Base-by-base conservation (phyloP, 2,888 invertebrate genomes). In the Campopleginae sp. region DNA sequence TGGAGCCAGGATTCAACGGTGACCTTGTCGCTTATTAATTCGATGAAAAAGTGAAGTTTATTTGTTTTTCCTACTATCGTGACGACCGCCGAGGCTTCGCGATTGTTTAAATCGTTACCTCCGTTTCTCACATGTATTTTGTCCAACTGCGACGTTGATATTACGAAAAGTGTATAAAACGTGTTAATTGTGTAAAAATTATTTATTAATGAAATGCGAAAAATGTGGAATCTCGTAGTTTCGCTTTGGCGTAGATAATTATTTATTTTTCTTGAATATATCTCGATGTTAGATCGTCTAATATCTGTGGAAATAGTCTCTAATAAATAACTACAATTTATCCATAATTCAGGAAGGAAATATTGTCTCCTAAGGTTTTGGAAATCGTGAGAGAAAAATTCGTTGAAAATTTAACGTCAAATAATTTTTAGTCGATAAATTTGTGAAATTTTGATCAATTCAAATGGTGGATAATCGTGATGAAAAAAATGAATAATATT, bases 1-100 rank as follows among this genome's bases (percentile, higher is more conserved):
- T 94, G 80, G 94, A 95, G 87, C 91, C 94, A 51, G 94, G 94
- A 7, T 94, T 94, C 89, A 93, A 92, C 83, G 93, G 93, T 54
- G 94, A 88, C 95, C 95, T 89, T 90, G 93, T 84, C 80, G 78
- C 75, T 70, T 72, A 85, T 58, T 87, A 87, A 84, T 63, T 84
- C n/a, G n/a, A n/a, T n/a, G n/a, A n/a, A n/a, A n/a, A n/a, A n/a
- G n/a, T n/a, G 17, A 61, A 1, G 71, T 65, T 82, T 84, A 80
- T 72, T 79, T 14, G n/a, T 44, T 19, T 42, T n/a, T 42, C n/a
- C n/a, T n/a, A n/a, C 38, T 27, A 42, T 61, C 31, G 51, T 61
- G n/a, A 46, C 74, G 61, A 63, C 42, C 38, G n/a, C 51, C 17
- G 17, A 65, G 31, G 51, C 48, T 58, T 23, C 31, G 66, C 19